phyloP scores from a whole-genome alignment of 1,140 invertebrate genomes.

The Drosophila novamexicana region DNA sequence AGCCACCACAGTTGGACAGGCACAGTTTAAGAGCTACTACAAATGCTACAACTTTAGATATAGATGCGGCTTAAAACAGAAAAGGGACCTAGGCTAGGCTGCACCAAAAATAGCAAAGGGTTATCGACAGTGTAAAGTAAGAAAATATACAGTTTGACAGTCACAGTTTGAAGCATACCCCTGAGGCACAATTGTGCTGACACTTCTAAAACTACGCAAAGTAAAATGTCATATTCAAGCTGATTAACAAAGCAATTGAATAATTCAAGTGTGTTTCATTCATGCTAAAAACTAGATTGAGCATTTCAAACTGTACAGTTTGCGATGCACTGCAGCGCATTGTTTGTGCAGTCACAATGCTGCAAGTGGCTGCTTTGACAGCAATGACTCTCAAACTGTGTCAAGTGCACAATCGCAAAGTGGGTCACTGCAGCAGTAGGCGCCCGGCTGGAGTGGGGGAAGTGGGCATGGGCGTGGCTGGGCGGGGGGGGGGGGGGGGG shows the following conservation, averaged over 20 bases:
- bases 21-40: not conserved
- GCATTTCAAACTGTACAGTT: conserved; percentile 20
- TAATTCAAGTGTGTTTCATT: not conserved
- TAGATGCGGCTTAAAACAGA: too few relatives aligned
- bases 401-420: conserved; percentile 69
- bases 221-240: too few relatives aligned
- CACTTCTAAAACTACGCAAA: too few relatives aligned
- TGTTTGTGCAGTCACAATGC: conserved; percentile 26
- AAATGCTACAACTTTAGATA: too few relatives aligned
- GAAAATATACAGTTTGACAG: conserved; percentile 46
- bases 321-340: not conserved
- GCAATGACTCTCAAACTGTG: conserved; percentile 76
- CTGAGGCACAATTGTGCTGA: too few relatives aligned
- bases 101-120: too few relatives aligned
- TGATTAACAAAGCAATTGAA: not conserved
- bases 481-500: not conserved
- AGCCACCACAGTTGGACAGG: not conserved
- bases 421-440: conserved; percentile 59
- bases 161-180: conserved; percentile 9
- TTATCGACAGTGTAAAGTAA: too few relatives aligned
- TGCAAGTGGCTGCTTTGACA: conserved; percentile 45
- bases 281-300: not conserved
- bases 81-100: too few relatives aligned
- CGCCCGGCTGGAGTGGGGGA: not conserved
- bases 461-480: not conserved